These are phyloP conservation scores for Periparus ater DNA, from an alignment of 2,797 vertebrate genomes.

Conservation along the genomic window DNA sequence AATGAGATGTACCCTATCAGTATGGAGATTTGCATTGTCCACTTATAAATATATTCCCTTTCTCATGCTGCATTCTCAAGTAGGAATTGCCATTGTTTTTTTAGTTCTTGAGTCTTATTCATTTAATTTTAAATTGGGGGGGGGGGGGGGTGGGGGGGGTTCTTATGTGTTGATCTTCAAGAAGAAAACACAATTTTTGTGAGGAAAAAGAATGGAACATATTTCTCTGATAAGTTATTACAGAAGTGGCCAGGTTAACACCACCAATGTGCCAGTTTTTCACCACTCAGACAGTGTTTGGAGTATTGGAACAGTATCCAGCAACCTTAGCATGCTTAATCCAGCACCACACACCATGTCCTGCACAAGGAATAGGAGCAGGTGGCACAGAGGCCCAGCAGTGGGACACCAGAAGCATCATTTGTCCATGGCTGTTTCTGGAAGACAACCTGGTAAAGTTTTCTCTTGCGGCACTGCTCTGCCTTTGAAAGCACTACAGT, in stretches of 20 bases:
- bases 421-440: background rate
- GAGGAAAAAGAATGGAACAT: background rate
- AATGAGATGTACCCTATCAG: background rate
- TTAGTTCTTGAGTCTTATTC: background rate
- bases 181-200: background rate
- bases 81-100: background rate
- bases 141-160: fast-evolving
- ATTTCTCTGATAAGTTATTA: background rate
- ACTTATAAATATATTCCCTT: background rate
- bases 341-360: background rate
- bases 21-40: background rate
- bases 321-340: background rate
- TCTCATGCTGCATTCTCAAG: background rate
- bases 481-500: background rate
- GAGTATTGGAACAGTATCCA: background rate
- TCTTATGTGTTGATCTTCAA: background rate
- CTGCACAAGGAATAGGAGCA: background rate
- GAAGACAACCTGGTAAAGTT: background rate
- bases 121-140: background rate
- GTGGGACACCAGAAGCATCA: background rate
- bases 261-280: background rate
- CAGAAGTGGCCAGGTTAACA: background rate
- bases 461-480: fast-evolving
- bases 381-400: background rate
- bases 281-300: background rate